A percentile compares a stretch with the other conserved stretches of the same genome.
These are phyloP conservation scores for Parapsyche elsis DNA, from an alignment of 1,140 invertebrate species.

Conservation along the genomic window DNA sequence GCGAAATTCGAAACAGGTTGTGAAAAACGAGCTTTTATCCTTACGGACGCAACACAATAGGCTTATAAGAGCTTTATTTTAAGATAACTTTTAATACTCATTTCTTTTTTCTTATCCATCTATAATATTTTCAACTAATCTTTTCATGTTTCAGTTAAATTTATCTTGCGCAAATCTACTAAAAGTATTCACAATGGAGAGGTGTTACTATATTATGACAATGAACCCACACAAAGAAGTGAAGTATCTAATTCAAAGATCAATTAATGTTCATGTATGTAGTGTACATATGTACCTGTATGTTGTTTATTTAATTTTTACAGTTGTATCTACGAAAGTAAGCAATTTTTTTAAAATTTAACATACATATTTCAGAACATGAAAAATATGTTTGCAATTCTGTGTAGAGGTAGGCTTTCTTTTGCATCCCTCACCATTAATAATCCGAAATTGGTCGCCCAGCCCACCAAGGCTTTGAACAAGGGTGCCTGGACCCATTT, in stretches of 20 bases:
- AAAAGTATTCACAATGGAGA: too few species aligned
- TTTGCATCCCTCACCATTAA: conserved; percentile 49
- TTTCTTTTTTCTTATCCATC: neutral
- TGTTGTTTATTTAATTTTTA: too few species aligned
- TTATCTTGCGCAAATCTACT: too few species aligned
- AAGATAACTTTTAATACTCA: neutral
- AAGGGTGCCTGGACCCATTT: conserved; percentile 45
- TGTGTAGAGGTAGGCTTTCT: conserved; percentile 38
- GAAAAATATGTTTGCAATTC: conserved; percentile 45
- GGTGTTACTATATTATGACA: too few species aligned
- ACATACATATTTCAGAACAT: neutral
- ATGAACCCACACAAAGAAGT: too few species aligned
- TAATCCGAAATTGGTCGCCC: conserved; percentile 47
- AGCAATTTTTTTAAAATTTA: neutral
- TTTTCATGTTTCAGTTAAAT: too few species aligned
- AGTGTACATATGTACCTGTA: too few species aligned
- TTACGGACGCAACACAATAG: neutral
- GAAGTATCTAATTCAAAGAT: too few species aligned
- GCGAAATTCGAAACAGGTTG: conserved; percentile 38
- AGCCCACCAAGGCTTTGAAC: conserved; percentile 1
- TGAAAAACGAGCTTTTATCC: conserved; percentile 14
- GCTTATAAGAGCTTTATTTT: conserved; percentile 8
- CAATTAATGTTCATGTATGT: too few species aligned
- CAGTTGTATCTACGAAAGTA: too few species aligned
- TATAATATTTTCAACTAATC: too few species aligned